Percentiles rank a stretch among this genome's conserved stretches.
These are phyloP conservation scores for Drosophila pruinosa DNA, from an alignment of 1,140 invertebrate species.

Conservation along the genomic window DNA sequence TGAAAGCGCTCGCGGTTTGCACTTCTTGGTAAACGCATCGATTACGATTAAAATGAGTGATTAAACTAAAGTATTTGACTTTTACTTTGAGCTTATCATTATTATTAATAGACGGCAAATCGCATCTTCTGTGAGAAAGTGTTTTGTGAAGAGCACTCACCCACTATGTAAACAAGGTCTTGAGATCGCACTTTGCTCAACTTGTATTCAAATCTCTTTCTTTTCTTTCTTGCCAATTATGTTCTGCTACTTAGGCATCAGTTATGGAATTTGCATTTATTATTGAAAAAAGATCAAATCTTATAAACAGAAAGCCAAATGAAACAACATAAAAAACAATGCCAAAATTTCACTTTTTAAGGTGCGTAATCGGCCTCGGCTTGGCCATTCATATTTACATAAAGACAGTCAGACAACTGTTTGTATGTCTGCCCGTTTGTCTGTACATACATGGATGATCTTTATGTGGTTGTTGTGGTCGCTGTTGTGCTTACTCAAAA, in stretches of 20 bases:
- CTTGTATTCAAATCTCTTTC: not conserved
- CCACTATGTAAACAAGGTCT: not conserved
- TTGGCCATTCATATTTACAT: conserved; percentile 42
- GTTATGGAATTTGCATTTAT: conserved; percentile 49
- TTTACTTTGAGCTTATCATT: not conserved
- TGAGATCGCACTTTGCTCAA: not conserved
- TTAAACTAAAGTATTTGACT: not conserved
- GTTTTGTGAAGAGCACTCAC: not conserved
- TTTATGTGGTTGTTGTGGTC: conserved; percentile 28
- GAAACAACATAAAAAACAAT: conserved; percentile 39
- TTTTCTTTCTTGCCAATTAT: not conserved
- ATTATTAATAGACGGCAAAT: too few relatives aligned
- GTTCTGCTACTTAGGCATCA: not conserved
- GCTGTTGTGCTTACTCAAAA: conserved; percentile 13
- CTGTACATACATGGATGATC: conserved; percentile 25
- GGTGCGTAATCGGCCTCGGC: conserved; percentile 69
- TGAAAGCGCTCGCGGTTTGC: not conserved
- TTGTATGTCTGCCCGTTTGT: not conserved
- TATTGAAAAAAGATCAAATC: conserved; percentile 28
- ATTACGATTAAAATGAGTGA: not conserved
- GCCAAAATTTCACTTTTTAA: conserved; percentile 76
- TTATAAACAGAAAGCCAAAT: conserved; percentile 49
- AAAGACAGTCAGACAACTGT: conserved; percentile 14
- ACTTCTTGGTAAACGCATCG: not conserved
- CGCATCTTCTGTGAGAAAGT: not conserved